phyloP scores from a whole-genome alignment of 2,888 invertebrate genomes.

The Eurytoma adleriae region DNA sequence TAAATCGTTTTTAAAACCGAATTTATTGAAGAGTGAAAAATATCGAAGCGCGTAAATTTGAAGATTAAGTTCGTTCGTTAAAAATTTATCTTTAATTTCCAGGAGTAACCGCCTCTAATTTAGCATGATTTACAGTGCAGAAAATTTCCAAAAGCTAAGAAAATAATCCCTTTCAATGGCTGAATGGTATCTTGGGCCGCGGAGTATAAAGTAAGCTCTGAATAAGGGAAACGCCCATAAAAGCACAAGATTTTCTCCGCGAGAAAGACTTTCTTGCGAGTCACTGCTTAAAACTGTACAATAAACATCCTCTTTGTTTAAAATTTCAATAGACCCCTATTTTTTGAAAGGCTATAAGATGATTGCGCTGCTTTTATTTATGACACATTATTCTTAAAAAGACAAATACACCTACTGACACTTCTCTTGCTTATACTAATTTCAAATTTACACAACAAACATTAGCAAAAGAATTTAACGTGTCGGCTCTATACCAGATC shows the following conservation, averaged over 20 bases:
- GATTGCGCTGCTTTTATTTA: neutral
- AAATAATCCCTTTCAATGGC: conserved; percentile 28
- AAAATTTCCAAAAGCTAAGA: conserved; percentile 7
- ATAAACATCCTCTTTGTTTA: conserved; percentile 10
- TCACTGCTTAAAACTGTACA: neutral
- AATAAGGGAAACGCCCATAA: conserved; percentile 15
- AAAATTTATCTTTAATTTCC: neutral
- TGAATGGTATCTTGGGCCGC: conserved; percentile 3
- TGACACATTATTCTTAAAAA: neutral
- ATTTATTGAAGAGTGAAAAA: no score
- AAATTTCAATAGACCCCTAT: neutral
- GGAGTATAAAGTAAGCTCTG: neutral
- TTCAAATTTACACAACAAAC: no score
- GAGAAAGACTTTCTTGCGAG: conserved; percentile 8
- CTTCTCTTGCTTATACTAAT: no score
- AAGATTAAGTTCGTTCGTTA: no score
- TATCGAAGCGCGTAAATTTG: no score
- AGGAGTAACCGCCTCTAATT: neutral
- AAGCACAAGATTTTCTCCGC: conserved; percentile 9
- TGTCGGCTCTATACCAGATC: no score
- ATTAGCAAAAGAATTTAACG: no score
- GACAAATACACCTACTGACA: no score
- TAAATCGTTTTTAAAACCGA: no score
- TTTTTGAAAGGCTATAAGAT: neutral
- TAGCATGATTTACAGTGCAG: conserved; percentile 1